Evolutionary conservation across 2,888 invertebrate species (phyloP), one percentile per base, ranked within the genome.

Genomic region (Neria commutata): DNA sequence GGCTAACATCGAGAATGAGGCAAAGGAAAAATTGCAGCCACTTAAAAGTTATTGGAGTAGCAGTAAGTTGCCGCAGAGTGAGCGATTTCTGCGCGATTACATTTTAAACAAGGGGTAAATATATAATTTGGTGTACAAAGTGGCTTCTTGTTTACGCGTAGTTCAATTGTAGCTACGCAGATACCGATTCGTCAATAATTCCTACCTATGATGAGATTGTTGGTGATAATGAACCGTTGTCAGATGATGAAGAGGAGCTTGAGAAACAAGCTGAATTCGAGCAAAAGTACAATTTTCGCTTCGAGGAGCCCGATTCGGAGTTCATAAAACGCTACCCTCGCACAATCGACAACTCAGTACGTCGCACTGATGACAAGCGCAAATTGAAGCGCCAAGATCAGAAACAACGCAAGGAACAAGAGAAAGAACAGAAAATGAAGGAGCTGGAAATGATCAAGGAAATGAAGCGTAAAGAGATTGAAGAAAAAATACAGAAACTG

Each of bases 291-390:
- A 98, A 98, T 84, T 97, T 95, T 80, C 86, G 98, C 63, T 98
- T 91, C 80, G 97, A 99, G 81, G 97, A 98, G 80, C 98, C 96
- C 0, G 97, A 98, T 80, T 87, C 90, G 49, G 94, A 96, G 69
- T 96, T 91, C 81, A 90, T 93, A 17, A 95, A 95, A 83, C 86
- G 93, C 10, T 98, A 92, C 84, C 98, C 98, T 0, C 88, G 98
- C 65, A 94, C 92, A 0, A 87, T 98, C 78, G 88, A 89, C 61
- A 88, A 88, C 79, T 91, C 93, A 2, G 83, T 97, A 64, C 86
- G 98, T 4, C 88, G 88, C 26, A 90, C 89, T 61, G 92, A 95
- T 78, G 91, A 90, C 42, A 86, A 87, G 55, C 86, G 97, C 54
- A 87, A 93, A 61, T 83, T 88, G 37, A 92, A 95, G 73, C 86